A percentile compares a stretch with the other conserved stretches of the same genome.
phyloP scores from a whole-genome alignment of 2,888 invertebrate genomes.

The Lordiphosa fenestrarum region DNA sequence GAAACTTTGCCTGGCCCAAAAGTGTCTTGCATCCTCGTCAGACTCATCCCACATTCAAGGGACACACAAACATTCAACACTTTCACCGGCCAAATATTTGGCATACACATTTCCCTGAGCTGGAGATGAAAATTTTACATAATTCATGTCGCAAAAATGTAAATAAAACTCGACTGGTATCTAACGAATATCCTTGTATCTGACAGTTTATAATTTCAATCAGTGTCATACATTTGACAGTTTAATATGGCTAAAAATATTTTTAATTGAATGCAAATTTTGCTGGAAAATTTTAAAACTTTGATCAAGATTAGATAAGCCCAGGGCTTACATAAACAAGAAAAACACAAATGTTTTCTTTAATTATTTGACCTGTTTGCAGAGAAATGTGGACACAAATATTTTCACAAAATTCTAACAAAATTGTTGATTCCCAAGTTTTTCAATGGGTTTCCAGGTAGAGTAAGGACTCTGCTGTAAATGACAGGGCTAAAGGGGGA shows the following conservation, averaged over 20 bases:
- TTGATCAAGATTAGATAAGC: too few species aligned
- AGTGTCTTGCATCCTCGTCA: background rate
- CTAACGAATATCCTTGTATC: slow-evolving; percentile 29
- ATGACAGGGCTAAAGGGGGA: too few species aligned
- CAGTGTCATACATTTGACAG: slow-evolving; percentile 60
- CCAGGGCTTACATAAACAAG: too few species aligned
- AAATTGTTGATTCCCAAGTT: too few species aligned
- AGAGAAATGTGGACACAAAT: slow-evolving; percentile 32
- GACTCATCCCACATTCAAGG: slow-evolving; percentile 4
- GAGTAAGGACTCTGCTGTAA: too few species aligned
- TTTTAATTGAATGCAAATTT: slow-evolving; percentile 43
- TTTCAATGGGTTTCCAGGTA: too few species aligned
- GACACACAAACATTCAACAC: slow-evolving; percentile 55
- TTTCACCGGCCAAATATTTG: slow-evolving; percentile 64
- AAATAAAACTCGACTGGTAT: slow-evolving; percentile 45
- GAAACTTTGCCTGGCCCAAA: slow-evolving; percentile 27
- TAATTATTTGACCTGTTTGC: slow-evolving; percentile 45
- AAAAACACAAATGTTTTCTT: slow-evolving; percentile 42
- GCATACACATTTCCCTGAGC: slow-evolving; percentile 37
- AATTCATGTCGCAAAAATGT: slow-evolving; percentile 64
- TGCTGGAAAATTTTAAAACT: too few species aligned
- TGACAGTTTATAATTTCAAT: slow-evolving; percentile 66
- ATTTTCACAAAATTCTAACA: slow-evolving; percentile 23
- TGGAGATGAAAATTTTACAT: slow-evolving; percentile 43
- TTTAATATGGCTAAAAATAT: slow-evolving; percentile 20